These are phyloP conservation scores for Syrista parreyssii DNA, from an alignment of 2,888 invertebrate genomes.

Conservation along the genomic window DNA sequence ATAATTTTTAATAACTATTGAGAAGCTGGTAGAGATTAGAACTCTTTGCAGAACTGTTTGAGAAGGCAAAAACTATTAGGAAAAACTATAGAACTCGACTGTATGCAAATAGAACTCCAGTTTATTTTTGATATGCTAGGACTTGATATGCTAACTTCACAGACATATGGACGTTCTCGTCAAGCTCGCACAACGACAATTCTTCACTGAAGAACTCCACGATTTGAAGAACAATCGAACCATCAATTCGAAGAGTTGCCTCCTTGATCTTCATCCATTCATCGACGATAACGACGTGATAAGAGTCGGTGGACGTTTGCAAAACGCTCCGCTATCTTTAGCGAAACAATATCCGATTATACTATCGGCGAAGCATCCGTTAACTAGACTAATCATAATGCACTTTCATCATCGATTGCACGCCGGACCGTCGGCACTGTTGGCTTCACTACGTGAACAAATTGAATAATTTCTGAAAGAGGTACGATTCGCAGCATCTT, in stretches of 20 bases:
- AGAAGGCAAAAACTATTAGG: too few relatives aligned
- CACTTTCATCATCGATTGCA: slow-evolving; percentile 25
- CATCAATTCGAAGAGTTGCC: neutral
- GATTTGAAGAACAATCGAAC: neutral
- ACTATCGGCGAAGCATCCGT: slow-evolving; percentile 8
- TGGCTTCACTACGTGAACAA: neutral
- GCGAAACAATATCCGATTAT: slow-evolving; percentile 15
- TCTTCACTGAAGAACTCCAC: neutral
- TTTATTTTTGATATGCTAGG: too few relatives aligned
- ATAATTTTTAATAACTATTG: too few relatives aligned
- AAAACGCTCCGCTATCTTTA: slow-evolving; percentile 11
- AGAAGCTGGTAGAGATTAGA: too few relatives aligned
- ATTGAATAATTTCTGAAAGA: neutral
- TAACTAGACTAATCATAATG: slow-evolving; percentile 16
- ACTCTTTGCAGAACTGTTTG: too few relatives aligned
- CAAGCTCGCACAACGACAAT: neutral
- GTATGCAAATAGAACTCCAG: too few relatives aligned
- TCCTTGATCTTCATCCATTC: slow-evolving; percentile 8
- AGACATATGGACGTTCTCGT: neutral
- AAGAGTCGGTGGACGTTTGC: slow-evolving; percentile 20
- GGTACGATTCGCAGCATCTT: neutral
- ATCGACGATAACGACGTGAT: slow-evolving; percentile 18
- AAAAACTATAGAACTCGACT: too few relatives aligned
- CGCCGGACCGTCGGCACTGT: slow-evolving; percentile 9
- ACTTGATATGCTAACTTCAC: too few relatives aligned